Percentiles rank a stretch among this genome's conserved stretches.
These are phyloP conservation scores for Tiliacea citrago DNA, from an alignment of 2,888 invertebrate genomes.

Conservation along the genomic window DNA sequence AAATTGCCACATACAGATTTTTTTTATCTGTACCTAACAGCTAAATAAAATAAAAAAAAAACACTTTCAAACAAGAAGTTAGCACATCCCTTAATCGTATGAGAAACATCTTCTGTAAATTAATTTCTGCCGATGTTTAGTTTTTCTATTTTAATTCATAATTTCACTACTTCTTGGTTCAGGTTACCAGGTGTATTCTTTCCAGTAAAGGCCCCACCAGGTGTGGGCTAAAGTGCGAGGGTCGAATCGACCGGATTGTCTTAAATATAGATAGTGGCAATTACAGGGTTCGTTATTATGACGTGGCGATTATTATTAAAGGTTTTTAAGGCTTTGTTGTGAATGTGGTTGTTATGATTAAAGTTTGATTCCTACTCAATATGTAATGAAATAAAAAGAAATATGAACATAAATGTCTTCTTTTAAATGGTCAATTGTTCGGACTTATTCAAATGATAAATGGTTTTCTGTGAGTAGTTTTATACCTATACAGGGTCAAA, in stretches of 20 bases:
- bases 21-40: background rate
- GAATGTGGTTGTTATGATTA: too few species aligned
- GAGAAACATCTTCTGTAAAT: too few species aligned
- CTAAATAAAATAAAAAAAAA: background rate
- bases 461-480: too few species aligned
- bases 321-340: background rate
- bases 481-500: too few species aligned
- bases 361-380: too few species aligned
- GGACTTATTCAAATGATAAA: too few species aligned
- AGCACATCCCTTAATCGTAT: too few species aligned
- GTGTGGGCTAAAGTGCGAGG: slow-evolving; percentile 62
- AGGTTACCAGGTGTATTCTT: slow-evolving; percentile 55
- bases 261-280: slow-evolving; percentile 81
- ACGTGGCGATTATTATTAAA: slow-evolving; percentile 70
- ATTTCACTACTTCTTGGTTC: background rate
- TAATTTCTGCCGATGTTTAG: too few species aligned
- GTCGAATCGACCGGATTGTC: slow-evolving; percentile 73
- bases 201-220: slow-evolving; percentile 55
- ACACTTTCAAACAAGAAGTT: too few species aligned
- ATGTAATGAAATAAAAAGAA: too few species aligned
- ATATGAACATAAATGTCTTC: too few species aligned
- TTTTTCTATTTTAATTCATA: background rate
- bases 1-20: background rate
- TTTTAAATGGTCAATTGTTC: too few species aligned
- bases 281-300: slow-evolving; percentile 74